A percentile compares a stretch with the other conserved stretches of the same genome.
phyloP scores from a whole-genome alignment of 2,888 invertebrate genomes.

The Drosophila nr. fundita region DNA sequence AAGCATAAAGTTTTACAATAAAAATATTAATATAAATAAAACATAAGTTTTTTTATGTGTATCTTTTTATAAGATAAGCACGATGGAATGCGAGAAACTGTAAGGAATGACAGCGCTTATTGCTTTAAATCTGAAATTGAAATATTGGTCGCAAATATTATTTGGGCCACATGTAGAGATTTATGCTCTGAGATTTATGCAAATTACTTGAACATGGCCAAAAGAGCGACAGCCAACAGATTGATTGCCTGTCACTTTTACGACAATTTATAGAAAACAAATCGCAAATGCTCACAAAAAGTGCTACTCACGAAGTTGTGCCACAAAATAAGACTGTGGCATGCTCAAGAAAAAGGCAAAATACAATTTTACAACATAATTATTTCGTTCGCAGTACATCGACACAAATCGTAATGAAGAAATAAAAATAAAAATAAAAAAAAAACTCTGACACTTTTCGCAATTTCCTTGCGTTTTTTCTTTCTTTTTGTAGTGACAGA shows the following conservation, averaged over 20 bases:
- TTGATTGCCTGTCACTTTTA: not conserved
- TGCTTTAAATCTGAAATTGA: not conserved
- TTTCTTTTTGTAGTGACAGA: not conserved
- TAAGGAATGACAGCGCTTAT: not conserved
- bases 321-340: too few species aligned
- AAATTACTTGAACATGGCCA: not conserved
- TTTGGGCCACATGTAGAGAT: not conserved
- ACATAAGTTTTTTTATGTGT: not conserved
- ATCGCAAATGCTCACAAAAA: not conserved
- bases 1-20: not conserved
- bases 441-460: not conserved
- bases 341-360: not conserved
- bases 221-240: not conserved
- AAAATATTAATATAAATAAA: not conserved
- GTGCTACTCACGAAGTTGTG: not conserved
- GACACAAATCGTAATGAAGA: not conserved
- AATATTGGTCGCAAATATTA: not conserved
- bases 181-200: not conserved
- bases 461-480: not conserved
- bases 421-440: not conserved
- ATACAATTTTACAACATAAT: not conserved
- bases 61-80: not conserved
- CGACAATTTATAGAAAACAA: not conserved
- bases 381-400: not conserved
- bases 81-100: not conserved